These are phyloP conservation scores for Reticulitermes lucifugus DNA, from an alignment of 2,888 invertebrate species.

Conservation along the genomic window DNA sequence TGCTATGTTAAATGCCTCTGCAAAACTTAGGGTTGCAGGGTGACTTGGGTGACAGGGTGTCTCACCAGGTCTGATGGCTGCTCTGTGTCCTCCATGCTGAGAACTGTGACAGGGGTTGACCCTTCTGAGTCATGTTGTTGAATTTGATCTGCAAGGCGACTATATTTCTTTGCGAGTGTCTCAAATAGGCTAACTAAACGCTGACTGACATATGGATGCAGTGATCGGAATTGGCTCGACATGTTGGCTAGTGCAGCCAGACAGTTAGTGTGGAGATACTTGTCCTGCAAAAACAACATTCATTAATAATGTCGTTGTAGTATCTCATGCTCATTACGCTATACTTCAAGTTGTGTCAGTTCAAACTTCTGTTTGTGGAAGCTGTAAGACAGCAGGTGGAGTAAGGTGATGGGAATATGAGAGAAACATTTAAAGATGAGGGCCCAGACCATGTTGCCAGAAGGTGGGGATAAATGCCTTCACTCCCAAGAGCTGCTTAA, in stretches of 20 bases:
- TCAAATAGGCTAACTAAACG: slow-evolving; percentile 92
- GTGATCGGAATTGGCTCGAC: slow-evolving; percentile 90
- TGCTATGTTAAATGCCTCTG: too few species aligned
- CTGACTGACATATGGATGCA: slow-evolving; percentile 97
- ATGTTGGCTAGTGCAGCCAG: slow-evolving; percentile 98
- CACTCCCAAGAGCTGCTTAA: too few species aligned
- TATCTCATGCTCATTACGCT: background rate
- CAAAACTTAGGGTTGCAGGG: too few species aligned
- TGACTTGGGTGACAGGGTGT: too few species aligned
- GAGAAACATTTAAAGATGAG: too few species aligned
- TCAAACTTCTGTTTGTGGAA: too few species aligned
- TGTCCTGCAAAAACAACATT: slow-evolving; percentile 71
- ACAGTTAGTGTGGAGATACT: slow-evolving; percentile 98
- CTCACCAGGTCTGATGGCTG: slow-evolving; percentile 43
- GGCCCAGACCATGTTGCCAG: too few species aligned
- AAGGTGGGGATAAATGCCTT: too few species aligned
- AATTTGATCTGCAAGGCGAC: slow-evolving; percentile 71
- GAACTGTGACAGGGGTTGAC: slow-evolving; percentile 7
- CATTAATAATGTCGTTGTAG: background rate
- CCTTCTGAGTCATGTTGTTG: slow-evolving; percentile 34
- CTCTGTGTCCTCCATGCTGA: slow-evolving; percentile 46
- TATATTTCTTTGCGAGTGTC: slow-evolving; percentile 88
- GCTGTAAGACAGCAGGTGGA: too few species aligned
- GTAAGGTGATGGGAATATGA: too few species aligned
- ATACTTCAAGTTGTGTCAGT: too few species aligned